Base-by-base conservation (phyloP, 2,888 invertebrate genomes). In the Meiosimyza platycephala region DNA sequence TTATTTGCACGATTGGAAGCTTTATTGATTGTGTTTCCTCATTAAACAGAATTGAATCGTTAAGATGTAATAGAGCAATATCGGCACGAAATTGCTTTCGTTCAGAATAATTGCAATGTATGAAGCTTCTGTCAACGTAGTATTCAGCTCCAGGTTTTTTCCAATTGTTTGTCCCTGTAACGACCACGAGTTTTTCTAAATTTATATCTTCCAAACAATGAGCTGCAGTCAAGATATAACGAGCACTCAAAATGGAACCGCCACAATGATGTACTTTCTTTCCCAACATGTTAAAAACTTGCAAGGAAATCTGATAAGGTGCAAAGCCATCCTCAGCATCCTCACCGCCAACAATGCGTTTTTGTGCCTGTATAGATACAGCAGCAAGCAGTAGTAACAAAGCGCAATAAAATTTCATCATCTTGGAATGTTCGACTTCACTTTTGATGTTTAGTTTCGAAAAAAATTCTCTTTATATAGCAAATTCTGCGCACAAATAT, bases 11-110 rank as follows among this genome's bases (percentile, higher is more conserved):
- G 50, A 84, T 83, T 33, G 92, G 90, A 73, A 92, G 80, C 64
- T 88, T 88, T 0, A 92, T 84, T 4, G 90, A 88, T 60, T 89
- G 87, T 0, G 92, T 90, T 0, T 79, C 80, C 0, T 88, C 85
- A 64, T 89, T 85, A 71, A 89, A 90, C 12, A 83, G 83, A 2
- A 92, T 88, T 63, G 89, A 89, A 2, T 86, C 80, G 9, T 88
- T 86, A 11, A 93, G 87, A 79, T 90, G 89, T 3, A 94, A 80
- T 0, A 94, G 83, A 0, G 92, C 93, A 70, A 94, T 92, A 78
- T 94, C 93, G 80, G 93, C 90, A 59, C 85, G 81, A 63, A 81
- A 85, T n/a, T 72, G 70, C 1, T 85, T 85, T 5, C 78, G 75
- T 71, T 85, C 79, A 22, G 22, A 22, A 72, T 85, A 82, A 1